Percentiles rank a stretch among this genome's conserved stretches.
Evolutionary conservation across 2,797 vertebrate species (phyloP).

Genomic region (Gobionotothen gibberifrons): DNA sequence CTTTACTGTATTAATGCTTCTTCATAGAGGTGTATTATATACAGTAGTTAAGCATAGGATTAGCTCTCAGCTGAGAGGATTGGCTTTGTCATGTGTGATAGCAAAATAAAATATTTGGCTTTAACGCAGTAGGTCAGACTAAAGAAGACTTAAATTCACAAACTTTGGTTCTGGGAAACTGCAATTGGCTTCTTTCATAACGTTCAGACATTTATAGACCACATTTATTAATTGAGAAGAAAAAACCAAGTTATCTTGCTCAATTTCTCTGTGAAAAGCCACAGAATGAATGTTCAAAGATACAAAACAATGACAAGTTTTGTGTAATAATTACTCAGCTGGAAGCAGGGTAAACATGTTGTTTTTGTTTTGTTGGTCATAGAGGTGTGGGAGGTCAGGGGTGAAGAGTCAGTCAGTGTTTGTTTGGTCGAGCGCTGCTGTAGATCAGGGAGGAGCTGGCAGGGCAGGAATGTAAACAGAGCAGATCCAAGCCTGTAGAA

Average conservation of each 20-base stretch:
- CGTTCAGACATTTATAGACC: too few relatives aligned
- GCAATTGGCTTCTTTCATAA: background rate
- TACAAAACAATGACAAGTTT: background rate
- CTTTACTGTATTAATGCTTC: background rate
- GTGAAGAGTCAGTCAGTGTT: constrained; percentile 62
- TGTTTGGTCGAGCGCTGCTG: constrained; percentile 52
- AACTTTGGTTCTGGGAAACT: background rate
- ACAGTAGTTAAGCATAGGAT: constrained; percentile 1
- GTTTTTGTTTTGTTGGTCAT: constrained; percentile 54
- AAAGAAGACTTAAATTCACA: background rate
- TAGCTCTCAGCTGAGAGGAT: background rate
- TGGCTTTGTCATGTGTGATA: background rate
- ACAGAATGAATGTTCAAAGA: background rate
- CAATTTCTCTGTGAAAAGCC: background rate
- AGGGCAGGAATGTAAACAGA: constrained; percentile 75
- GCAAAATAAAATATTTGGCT: background rate
- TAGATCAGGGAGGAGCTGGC: constrained; percentile 68
- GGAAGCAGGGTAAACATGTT: constrained; percentile 20
- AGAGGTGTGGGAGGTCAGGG: constrained; percentile 64
- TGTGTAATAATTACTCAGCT: constrained; percentile 20
- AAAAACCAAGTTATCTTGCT: background rate
- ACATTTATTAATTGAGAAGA: background rate
- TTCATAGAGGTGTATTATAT: background rate
- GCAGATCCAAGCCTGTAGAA: constrained; percentile 56
- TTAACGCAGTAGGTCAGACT: background rate